Evolutionary conservation across 2,888 invertebrate species (phyloP).

Genomic region (Galerucella pusilla): DNA sequence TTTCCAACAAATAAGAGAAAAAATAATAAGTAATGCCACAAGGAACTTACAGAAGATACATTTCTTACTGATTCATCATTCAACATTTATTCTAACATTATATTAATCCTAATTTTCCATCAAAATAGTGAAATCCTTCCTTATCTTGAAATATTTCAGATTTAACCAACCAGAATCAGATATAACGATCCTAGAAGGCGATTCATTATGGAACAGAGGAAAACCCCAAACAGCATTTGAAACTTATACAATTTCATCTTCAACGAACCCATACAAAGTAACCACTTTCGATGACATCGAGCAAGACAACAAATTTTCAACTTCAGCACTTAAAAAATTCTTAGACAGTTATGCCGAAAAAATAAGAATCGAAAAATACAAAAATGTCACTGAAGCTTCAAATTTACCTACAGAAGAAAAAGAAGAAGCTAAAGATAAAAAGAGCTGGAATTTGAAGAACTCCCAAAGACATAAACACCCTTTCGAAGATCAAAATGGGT

Average conservation of each 20-base stretch:
- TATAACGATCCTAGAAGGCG: constrained; percentile 71
- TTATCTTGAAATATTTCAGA: constrained; percentile 64
- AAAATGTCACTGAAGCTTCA: neutral
- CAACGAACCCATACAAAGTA: constrained; percentile 50
- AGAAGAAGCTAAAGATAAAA: constrained; percentile 63
- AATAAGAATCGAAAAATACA: constrained; percentile 39
- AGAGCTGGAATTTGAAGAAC: constrained; percentile 68
- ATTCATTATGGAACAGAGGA: constrained; percentile 51
- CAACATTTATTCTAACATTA: no score
- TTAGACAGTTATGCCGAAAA: constrained; percentile 70
- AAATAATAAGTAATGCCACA: no score
- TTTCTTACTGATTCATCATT: no score
- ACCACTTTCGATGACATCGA: constrained; percentile 56
- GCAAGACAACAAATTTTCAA: constrained; percentile 49
- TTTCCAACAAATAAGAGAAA: no score
- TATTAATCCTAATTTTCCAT: neutral
- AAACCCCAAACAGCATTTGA: constrained; percentile 18
- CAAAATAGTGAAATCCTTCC: neutral
- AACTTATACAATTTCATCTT: constrained; percentile 38
- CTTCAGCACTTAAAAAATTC: constrained; percentile 69
- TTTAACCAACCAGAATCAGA: constrained; percentile 69
- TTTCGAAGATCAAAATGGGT: constrained; percentile 78
- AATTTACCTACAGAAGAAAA: constrained; percentile 26
- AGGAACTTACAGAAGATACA: no score
- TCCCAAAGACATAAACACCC: constrained; percentile 68